Percentiles rank a stretch among this genome's conserved stretches.
These are phyloP conservation scores for Labeo catla DNA, from an alignment of 2,113 vertebrate genomes.

Conservation along the genomic window DNA sequence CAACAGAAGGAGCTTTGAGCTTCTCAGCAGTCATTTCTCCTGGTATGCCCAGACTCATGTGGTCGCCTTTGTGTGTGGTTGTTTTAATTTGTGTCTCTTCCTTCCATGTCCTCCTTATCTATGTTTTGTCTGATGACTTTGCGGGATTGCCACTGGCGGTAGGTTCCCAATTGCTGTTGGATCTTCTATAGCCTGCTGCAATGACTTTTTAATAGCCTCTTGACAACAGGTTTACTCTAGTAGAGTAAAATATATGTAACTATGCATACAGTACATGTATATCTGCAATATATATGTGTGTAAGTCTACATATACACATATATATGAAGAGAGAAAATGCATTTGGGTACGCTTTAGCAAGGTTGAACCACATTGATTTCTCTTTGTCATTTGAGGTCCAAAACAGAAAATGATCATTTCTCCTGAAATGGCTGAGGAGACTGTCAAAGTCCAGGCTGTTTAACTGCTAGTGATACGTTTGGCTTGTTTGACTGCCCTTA, in stretches of 20 bases:
- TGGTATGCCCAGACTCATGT: constrained; percentile 76
- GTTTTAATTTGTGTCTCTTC: constrained; percentile 99
- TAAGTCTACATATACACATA: constrained; percentile 75
- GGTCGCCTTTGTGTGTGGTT: constrained; percentile 88
- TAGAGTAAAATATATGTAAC: constrained; percentile 82
- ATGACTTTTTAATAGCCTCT: constrained; percentile 82
- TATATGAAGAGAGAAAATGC: constrained; percentile 77
- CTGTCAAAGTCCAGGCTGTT: constrained; percentile 39
- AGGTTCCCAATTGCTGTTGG: constrained; percentile 95
- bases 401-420: constrained; percentile 44
- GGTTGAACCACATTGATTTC: constrained; percentile 94
- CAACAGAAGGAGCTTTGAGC: constrained; percentile 16
- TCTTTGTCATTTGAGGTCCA: neutral
- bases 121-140: constrained; percentile 99
- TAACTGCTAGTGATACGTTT: constrained; percentile 31
- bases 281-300: constrained; percentile 78
- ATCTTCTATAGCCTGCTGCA: constrained; percentile 87
- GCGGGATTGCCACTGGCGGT: constrained; percentile 99
- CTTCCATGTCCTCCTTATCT: constrained; percentile 99
- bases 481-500: constrained; percentile 4
- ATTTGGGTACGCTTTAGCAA: constrained; percentile 82
- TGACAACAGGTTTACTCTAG: constrained; percentile 83
- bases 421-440: neutral
- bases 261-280: constrained; percentile 82
- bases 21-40: constrained; percentile 86